Conservation (phyloP, 1,140 invertebrate species). For the Pogonomyrmex barbatus region DNA sequence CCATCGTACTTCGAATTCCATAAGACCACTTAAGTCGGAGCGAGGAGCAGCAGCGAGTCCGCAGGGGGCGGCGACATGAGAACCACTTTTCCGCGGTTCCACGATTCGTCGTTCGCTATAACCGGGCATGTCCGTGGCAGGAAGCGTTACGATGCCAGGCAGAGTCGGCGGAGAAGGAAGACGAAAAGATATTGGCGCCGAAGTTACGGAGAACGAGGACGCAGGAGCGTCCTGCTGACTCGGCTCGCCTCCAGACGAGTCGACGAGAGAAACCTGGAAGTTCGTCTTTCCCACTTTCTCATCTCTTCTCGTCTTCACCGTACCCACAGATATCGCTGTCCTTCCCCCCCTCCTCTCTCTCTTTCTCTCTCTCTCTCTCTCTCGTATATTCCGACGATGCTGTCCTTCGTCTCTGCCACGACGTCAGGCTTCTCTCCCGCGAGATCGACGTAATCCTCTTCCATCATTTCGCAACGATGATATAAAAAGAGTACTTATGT, state of each 20-base stretch:
- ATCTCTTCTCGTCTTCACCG: not conserved
- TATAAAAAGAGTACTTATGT: slow-evolving; percentile 80
- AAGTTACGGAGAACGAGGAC: slow-evolving; percentile 60
- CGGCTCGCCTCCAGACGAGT: slow-evolving; percentile 61
- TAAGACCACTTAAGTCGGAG: slow-evolving; percentile 60
- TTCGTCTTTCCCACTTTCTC: slow-evolving; percentile 41
- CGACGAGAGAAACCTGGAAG: slow-evolving; percentile 65
- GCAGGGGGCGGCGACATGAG: slow-evolving; percentile 48
- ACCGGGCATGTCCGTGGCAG: slow-evolving; percentile 49
- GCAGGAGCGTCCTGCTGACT: slow-evolving; percentile 71
- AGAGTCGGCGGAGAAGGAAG: slow-evolving; percentile 46
- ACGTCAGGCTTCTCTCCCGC: slow-evolving; percentile 66
- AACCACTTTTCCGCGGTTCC: slow-evolving; percentile 40
- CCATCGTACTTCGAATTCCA: slow-evolving; percentile 33
- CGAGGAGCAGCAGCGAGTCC: slow-evolving; percentile 42
- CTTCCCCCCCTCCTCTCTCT: no score
- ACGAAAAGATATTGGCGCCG: slow-evolving; percentile 73
- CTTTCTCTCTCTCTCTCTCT: not conserved
- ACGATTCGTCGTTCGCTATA: slow-evolving; percentile 44
- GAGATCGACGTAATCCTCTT: slow-evolving; percentile 80
- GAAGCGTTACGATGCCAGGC: slow-evolving; percentile 57
- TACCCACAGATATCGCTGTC: slow-evolving; percentile 9
- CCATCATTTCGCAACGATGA: slow-evolving; percentile 78
- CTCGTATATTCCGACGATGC: slow-evolving; percentile 15
- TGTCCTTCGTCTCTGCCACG: slow-evolving; percentile 55